Evolutionary conservation across 2,888 invertebrate genomes (phyloP), one percentile per base, ranked within the genome.

Genomic region (Halocaridina rubra): DNA sequence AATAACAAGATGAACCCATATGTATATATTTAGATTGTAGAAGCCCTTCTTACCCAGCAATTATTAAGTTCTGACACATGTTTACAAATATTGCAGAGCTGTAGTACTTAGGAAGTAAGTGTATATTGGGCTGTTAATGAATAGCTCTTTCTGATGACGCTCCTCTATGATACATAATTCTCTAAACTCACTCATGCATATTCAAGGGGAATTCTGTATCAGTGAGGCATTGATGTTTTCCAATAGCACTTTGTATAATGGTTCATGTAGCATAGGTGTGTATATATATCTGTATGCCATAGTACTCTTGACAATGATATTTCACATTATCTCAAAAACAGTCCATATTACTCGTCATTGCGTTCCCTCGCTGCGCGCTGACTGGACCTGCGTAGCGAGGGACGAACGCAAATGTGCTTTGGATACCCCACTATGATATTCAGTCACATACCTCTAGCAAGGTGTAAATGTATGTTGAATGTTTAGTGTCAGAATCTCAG

Each of bases 331-430:
- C n/a, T 22, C 16, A 19, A 29, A 24, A n/a, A 8, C 8, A 19
- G 57, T 53, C 53, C 57, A 59, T 32, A 59, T 59, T 59, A 22
- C 7, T 61, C 29, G 74, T 61, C 74, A 29, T 53, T 53, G 64
- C 80, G 59, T 61, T 61, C 78, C 61, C 77, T 78, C 82, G 75
- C 82, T 82, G 82, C 78, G 82, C 82, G 82, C 77, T 82, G 72
- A 82, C 82, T 82, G 82, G 82, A 82, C 82, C 82, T 78, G 82
- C 82, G 82, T 77, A 82, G 82, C 75, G 82, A 78, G 78, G 78
- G 61, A 39, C 39, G 77, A 74, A 33, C 74, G 74, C 74, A 69
- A 30, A 30, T n/a, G n/a, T n/a, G n/a, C n/a, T n/a, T n/a, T 46
- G 69, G 79, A 39, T 46, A 16, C 22, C 46, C 39, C 7, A 0